Evolutionary conservation across 1,140 invertebrate genomes (phyloP).

Genomic region (Bicyclus anynana): DNA sequence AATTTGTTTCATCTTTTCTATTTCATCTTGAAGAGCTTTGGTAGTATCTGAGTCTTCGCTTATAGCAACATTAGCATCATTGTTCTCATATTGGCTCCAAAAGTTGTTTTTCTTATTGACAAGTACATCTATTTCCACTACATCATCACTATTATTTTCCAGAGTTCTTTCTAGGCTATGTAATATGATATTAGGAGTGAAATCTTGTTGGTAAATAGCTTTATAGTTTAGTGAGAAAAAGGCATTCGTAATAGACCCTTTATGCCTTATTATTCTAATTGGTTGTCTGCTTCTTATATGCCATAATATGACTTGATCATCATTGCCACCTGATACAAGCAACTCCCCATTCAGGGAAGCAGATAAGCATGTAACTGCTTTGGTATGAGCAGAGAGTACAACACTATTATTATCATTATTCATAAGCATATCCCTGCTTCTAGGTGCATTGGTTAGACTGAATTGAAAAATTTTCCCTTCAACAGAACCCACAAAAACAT

Average conservation of each 20-base stretch:
- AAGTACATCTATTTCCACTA: constrained; percentile 53
- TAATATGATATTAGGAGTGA: constrained; percentile 49
- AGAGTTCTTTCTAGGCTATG: constrained; percentile 59
- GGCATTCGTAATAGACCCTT: constrained; percentile 85
- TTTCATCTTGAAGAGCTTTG: constrained; percentile 42
- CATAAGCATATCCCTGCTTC: constrained; percentile 82
- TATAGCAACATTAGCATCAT: constrained; percentile 16
- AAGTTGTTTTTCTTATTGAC: constrained; percentile 52
- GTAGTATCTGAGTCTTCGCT: constrained; percentile 40
- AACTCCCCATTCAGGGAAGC: constrained; percentile 82
- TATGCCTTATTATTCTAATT: constrained; percentile 82
- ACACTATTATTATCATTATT: constrained; percentile 65
- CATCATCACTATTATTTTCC: constrained; percentile 51
- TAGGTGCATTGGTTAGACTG: constrained; percentile 81
- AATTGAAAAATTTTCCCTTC: constrained; percentile 84
- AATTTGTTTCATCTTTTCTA: constrained; percentile 52
- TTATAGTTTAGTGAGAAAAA: constrained; percentile 72
- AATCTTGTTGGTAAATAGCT: constrained; percentile 60
- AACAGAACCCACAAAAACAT: constrained; percentile 84
- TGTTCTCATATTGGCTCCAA: constrained; percentile 38
- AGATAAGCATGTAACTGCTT: constrained; percentile 83
- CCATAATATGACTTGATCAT: constrained; percentile 87
- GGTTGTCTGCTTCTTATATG: constrained; percentile 86
- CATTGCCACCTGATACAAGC: constrained; percentile 86
- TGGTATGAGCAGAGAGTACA: constrained; percentile 81